Evolutionary conservation across 2,888 invertebrate species (phyloP).

Genomic region (Amphimallon solstitiale): DNA sequence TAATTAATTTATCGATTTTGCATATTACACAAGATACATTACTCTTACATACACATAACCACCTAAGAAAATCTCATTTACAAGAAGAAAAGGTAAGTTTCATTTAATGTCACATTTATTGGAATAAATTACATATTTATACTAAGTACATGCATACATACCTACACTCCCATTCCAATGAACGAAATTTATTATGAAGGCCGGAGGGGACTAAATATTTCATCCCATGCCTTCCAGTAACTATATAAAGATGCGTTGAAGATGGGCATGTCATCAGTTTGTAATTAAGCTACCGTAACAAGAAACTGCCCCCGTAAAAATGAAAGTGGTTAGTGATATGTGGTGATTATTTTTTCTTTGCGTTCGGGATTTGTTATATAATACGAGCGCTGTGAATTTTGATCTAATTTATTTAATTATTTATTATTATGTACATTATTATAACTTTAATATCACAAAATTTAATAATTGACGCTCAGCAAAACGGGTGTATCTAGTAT

Average conservation of each 20-base stretch:
- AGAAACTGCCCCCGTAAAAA: slow-evolving; percentile 36
- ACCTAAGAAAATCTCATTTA: too few relatives aligned
- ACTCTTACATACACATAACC: background rate
- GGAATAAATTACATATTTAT: slow-evolving; percentile 23
- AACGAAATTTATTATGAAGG: slow-evolving; percentile 26
- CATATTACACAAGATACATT: too few relatives aligned
- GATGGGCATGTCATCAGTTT: slow-evolving; percentile 5
- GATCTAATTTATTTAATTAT: too few relatives aligned
- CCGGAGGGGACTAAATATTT: slow-evolving; percentile 22
- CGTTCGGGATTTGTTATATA: too few relatives aligned
- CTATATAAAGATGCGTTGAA: slow-evolving; percentile 17
- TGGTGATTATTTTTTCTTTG: background rate
- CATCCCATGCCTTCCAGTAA: slow-evolving; percentile 6
- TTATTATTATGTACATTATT: too few relatives aligned
- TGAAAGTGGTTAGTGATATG: slow-evolving; percentile 43
- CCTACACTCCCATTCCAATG: slow-evolving; percentile 18
- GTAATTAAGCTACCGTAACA: background rate
- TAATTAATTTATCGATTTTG: too few relatives aligned
- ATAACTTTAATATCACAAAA: too few relatives aligned
- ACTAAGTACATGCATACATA: slow-evolving; percentile 22
- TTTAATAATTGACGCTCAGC: too few relatives aligned
- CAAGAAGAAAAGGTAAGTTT: background rate
- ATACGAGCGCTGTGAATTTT: too few relatives aligned
- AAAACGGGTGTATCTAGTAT: too few relatives aligned
- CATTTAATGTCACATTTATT: slow-evolving; percentile 18